Base-by-base conservation (phyloP, 2,113 vertebrate genomes). In the Motacilla alba region DNA sequence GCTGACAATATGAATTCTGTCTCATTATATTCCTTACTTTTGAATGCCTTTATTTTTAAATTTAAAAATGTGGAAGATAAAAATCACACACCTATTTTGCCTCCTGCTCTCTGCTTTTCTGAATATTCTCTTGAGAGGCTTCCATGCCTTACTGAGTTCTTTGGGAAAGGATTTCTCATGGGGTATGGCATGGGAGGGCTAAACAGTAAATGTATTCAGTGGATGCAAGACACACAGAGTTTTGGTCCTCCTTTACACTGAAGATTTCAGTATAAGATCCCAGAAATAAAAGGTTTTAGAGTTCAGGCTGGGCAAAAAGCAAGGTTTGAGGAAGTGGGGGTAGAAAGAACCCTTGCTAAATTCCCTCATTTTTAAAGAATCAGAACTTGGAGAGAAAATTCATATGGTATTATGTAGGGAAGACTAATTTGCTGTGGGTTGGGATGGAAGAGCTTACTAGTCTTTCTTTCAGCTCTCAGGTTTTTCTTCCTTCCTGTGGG, bases 61-160 rank as follows among this genome's bases (percentile, higher is more conserved):
- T 52, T 66, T 37, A 9, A 70, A 63, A 83, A 43, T 30, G 26
- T 4, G 1, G 59, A 79, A 67, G 23, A 56, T 11, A 44, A 39
- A 2, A 0, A 7, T 1, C 8, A 18, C 5, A 1, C 11, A 13
- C 15, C 16, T 67, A 1, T 80, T 90, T 73, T 55, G 17, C 17
- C 20, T 73, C 15, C 46, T 83, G 19, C 28, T 73, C 30, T 80
- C 23, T 85, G 39, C 9, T 37, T 69, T 76, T 62, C 44, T 64
- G 30, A 69, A 70, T 73, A 50, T 66, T 49, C n/a, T 70, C 28
- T 78, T 39, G 37, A 76, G 23, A 4, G 83, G 27, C 59, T 88
- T n/a, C 76, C n/a, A 63, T 37, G 15, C 10, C 26, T 84, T 67
- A 19, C 10, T 41, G 46, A 75, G 46, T 44, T 58, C 16, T 73